These are phyloP conservation scores for Tipula vernalis DNA, from an alignment of 2,888 invertebrate species.

Conservation along the genomic window DNA sequence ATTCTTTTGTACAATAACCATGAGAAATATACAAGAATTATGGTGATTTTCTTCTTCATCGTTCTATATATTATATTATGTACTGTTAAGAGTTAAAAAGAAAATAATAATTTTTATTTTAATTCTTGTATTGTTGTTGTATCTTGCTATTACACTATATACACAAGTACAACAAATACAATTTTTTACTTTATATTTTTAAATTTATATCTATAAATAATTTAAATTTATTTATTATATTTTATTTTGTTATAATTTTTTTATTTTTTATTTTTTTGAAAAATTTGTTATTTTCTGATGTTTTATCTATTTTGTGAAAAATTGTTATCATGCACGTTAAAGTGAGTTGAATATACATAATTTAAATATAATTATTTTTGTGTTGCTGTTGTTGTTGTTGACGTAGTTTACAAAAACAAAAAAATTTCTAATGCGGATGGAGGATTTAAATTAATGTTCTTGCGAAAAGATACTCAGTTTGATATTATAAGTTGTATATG, in stretches of 20 bases:
- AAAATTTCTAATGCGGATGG: not conserved
- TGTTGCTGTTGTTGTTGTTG: not conserved
- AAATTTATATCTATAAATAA: slow-evolving; percentile 4
- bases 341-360: not conserved
- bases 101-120: not conserved
- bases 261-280: not conserved
- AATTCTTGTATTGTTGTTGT: not conserved
- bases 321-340: not conserved
- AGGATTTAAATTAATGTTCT: not conserved
- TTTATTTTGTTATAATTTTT: not conserved
- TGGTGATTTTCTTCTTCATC: not conserved
- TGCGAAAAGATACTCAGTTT: not conserved
- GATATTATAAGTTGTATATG: not conserved
- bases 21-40: not conserved
- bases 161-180: not conserved
- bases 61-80: not conserved
- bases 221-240: slow-evolving; percentile 4
- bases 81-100: not conserved
- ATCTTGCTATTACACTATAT: not conserved
- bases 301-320: slow-evolving; percentile 4
- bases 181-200: not conserved
- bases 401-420: not conserved
- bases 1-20: not conserved
- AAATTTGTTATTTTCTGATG: not conserved
- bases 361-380: not conserved